Conservation (phyloP, 2,113 vertebrate species). For the Calyptomena viridis region DNA sequence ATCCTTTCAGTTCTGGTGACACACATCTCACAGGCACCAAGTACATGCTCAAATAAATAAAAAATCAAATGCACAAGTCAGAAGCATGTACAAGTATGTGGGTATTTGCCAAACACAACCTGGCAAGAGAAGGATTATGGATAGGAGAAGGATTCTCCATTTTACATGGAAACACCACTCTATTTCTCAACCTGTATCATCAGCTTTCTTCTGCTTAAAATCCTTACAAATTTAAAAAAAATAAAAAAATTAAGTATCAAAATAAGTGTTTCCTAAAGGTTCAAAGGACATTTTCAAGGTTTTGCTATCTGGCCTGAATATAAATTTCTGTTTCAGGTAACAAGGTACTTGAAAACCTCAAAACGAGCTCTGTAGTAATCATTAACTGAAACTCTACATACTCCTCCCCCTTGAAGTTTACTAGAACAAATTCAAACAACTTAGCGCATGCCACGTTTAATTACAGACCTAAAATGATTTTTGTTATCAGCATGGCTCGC, state of each 20-base stretch:
- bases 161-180: background rate
- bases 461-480: background rate
- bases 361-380: background rate
- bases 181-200: background rate
- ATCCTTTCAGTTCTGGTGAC: background rate
- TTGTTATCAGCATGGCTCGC: background rate
- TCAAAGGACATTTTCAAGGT: background rate
- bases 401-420: background rate
- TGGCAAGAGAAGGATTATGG: background rate
- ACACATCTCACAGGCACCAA: background rate
- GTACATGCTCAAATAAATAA: background rate
- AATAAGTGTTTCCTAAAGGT: background rate
- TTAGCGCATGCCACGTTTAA: background rate
- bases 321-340: background rate
- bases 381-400: background rate
- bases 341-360: background rate
- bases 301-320: background rate
- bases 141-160: background rate
- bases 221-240: background rate
- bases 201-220: background rate
- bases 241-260: background rate
- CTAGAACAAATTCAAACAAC: background rate
- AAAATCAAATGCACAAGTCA: background rate
- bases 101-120: background rate
- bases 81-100: accelerated